Percentiles rank a stretch among this genome's conserved stretches.
Evolutionary conservation across 2,888 invertebrate genomes (phyloP).

Genomic region (Eulithis testata): DNA sequence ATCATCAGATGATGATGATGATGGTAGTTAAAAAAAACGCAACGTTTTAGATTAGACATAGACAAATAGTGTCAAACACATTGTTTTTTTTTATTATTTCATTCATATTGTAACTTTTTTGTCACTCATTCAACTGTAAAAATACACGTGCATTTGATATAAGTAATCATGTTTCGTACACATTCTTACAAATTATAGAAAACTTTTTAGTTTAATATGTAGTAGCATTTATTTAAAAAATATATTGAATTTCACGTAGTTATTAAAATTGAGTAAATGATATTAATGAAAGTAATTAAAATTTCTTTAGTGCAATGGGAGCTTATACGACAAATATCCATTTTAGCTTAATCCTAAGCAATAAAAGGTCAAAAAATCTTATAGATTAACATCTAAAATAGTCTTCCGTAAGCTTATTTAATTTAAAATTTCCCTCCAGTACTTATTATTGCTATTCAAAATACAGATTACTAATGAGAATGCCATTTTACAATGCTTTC

Average conservation of each 20-base stretch:
- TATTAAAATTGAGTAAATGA: neutral
- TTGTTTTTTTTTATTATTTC: no score
- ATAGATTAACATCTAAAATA: slow-evolving; percentile 20
- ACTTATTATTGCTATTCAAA: slow-evolving; percentile 32
- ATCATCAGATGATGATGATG: no score
- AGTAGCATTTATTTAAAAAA: no score
- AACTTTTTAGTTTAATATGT: no score
- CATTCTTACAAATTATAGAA: no score
- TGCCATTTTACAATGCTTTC: slow-evolving; percentile 15
- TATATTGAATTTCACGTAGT: neutral
- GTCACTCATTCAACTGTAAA: no score
- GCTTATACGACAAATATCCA: neutral
- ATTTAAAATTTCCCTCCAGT: slow-evolving; percentile 30
- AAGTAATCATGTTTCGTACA: no score
- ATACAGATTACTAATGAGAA: slow-evolving; percentile 17
- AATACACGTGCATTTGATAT: no score
- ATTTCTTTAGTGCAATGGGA: neutral
- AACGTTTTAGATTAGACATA: no score
- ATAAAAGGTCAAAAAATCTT: slow-evolving; percentile 33
- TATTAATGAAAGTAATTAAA: neutral
- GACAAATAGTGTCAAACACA: no score
- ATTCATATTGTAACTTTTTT: no score
- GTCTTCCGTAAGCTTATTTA: slow-evolving; percentile 27
- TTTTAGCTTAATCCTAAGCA: slow-evolving; percentile 22
- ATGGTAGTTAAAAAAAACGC: no score